Conservation (phyloP, 2,888 invertebrate species). For the Cryptus armator region DNA sequence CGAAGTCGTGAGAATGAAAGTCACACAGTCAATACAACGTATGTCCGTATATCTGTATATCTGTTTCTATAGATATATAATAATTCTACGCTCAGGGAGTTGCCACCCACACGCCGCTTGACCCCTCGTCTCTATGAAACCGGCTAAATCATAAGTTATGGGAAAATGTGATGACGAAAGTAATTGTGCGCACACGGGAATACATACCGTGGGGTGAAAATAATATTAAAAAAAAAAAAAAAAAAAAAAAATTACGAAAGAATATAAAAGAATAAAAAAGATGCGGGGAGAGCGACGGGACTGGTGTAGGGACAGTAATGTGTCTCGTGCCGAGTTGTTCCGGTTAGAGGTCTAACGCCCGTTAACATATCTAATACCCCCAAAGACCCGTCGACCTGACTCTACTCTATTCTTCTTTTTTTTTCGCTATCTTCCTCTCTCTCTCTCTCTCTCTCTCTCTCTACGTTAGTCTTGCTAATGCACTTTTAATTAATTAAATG, state of each 20-base stretch:
- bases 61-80: background rate
- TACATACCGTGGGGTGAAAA: slow-evolving; percentile 27
- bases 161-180: slow-evolving; percentile 69
- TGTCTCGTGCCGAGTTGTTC: slow-evolving; percentile 73
- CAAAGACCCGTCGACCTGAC: slow-evolving; percentile 52
- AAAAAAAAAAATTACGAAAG: background rate
- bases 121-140: slow-evolving; percentile 27
- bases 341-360: slow-evolving; percentile 73
- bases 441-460: slow-evolving; percentile 15
- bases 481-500: slow-evolving; percentile 86
- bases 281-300: slow-evolving; percentile 29
- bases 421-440: background rate
- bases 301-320: slow-evolving; percentile 13
- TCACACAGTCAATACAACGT: slow-evolving; percentile 55
- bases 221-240: no score
- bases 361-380: slow-evolving; percentile 70
- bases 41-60: background rate
- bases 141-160: slow-evolving; percentile 69
- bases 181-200: slow-evolving; percentile 61
- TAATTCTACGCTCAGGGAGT: background rate
- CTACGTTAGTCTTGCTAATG: slow-evolving; percentile 79
- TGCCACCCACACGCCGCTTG: slow-evolving; percentile 31
- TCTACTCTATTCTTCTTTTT: slow-evolving; percentile 31
- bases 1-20: slow-evolving; percentile 49
- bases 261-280: slow-evolving; percentile 26